A percentile compares a stretch with the other conserved stretches of the same genome.
Conservation (phyloP, 2,113 vertebrate genomes). For the Amia ocellicauda region DNA sequence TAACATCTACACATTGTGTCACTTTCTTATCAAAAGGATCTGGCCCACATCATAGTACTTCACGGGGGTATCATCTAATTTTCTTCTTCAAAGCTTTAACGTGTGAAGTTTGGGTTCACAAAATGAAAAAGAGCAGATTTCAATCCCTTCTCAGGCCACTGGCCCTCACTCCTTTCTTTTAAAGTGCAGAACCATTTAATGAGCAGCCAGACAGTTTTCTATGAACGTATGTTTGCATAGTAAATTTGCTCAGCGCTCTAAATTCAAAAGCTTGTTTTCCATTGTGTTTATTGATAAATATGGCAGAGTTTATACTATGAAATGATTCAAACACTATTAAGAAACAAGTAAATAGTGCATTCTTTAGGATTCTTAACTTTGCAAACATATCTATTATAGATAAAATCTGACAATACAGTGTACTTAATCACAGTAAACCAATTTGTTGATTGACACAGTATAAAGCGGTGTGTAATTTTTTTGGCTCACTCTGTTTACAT, state of each 20-base stretch:
- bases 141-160: no score
- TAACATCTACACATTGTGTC: no score
- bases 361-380: constrained; percentile 94
- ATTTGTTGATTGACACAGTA: constrained; percentile 61
- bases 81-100: no score
- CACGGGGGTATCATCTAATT: no score
- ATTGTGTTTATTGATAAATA: constrained; percentile 98
- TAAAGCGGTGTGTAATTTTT: constrained; percentile 57
- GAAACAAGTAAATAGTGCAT: constrained; percentile 95
- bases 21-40: no score
- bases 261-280: constrained; percentile 80
- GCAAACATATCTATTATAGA: constrained; percentile 82
- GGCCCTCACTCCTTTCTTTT: no score
- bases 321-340: constrained; percentile 97
- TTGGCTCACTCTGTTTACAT: constrained; percentile 46
- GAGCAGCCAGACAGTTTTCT: constrained; percentile 18
- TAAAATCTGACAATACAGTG: constrained; percentile 70
- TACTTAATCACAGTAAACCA: constrained; percentile 70
- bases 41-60: no score
- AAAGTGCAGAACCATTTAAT: background rate
- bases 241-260: constrained; percentile 88
- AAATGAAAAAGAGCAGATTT: no score
- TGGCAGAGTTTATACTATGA: constrained; percentile 92
- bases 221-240: constrained; percentile 77
- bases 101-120: no score